phyloP scores from a whole-genome alignment of 2,113 vertebrate species.

The Syngnathus floridae region DNA sequence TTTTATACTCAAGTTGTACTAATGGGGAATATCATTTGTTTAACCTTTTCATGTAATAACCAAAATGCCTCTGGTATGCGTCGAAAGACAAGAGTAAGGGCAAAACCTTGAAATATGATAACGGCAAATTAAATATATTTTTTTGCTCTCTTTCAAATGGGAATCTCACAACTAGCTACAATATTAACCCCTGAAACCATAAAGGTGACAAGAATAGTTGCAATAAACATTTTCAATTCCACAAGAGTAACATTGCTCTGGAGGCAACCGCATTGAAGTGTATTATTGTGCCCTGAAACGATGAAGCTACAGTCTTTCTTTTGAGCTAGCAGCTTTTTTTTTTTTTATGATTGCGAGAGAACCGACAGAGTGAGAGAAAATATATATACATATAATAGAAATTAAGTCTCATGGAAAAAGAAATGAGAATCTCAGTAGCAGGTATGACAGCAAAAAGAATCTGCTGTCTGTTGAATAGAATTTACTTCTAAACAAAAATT shows the following conservation, averaged over 20 bases:
- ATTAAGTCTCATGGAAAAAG: too few species aligned
- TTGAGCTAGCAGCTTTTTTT: slow-evolving; percentile 16
- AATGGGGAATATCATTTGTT: slow-evolving; percentile 44
- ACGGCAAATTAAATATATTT: slow-evolving; percentile 47
- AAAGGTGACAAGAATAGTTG: not conserved
- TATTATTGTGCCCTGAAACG: slow-evolving; percentile 2
- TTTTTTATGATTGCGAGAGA: not conserved
- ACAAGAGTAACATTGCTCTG: not conserved
- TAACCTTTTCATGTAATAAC: slow-evolving; percentile 52
- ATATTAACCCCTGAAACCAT: not conserved
- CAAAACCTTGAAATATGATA: slow-evolving; percentile 50
- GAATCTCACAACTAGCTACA: slow-evolving; percentile 36
- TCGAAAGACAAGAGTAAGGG: slow-evolving; percentile 41
- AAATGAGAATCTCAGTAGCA: not conserved
- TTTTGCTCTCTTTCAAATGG: slow-evolving; percentile 31
- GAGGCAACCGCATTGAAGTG: not conserved
- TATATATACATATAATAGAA: too few species aligned
- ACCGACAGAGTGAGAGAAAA: too few species aligned
- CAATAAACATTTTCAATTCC: slow-evolving; percentile 1
- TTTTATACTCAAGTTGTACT: slow-evolving; percentile 26
- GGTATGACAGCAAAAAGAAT: not conserved
- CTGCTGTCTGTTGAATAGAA: not conserved
- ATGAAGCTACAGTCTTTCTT: slow-evolving; percentile 11
- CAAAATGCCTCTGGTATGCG: slow-evolving; percentile 44
- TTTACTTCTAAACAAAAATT: not conserved